phyloP scores from a whole-genome alignment of 92 coral and sea anemone species.

The Zoanthus sansibaricus region DNA sequence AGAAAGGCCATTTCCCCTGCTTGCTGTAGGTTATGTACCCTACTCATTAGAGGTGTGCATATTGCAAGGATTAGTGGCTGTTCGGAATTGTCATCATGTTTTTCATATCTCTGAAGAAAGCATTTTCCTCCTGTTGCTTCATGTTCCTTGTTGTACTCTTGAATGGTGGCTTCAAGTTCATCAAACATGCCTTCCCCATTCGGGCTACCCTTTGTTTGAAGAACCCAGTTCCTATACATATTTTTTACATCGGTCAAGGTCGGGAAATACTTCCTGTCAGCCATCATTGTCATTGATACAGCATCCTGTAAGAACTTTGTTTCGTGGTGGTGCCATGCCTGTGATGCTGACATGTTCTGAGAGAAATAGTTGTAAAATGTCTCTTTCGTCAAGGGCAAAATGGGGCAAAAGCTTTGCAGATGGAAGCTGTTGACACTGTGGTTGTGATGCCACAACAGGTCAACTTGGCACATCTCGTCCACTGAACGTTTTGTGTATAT shows the following conservation, averaged over 20 bases:
- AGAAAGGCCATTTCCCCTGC: constrained; percentile 9
- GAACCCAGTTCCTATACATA: neutral
- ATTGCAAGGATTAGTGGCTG: constrained; percentile 60
- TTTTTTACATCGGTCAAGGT: neutral
- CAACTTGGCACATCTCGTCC: constrained; percentile 53
- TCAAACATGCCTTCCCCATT: constrained; percentile 70
- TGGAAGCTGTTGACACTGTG: constrained; percentile 57
- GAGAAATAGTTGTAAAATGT: neutral
- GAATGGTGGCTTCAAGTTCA: constrained; percentile 33
- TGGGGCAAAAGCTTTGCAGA: constrained; percentile 11
- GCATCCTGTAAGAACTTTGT: neutral
- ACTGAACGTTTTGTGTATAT: constrained; percentile 42
- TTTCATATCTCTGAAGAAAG: constrained; percentile 47
- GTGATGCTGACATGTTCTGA: neutral
- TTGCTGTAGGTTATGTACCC: neutral
- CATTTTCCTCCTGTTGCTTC: constrained; percentile 55
- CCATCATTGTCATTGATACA: neutral
- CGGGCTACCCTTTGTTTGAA: neutral
- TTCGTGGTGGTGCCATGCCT: neutral
- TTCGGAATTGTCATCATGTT: neutral
- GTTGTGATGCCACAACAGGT: constrained; percentile 62
- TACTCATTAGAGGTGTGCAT: constrained; percentile 58
- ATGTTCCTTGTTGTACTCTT: constrained; percentile 57
- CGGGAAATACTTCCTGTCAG: neutral
- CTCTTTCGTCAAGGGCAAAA: neutral